Evolutionary conservation across 2,888 invertebrate genomes (phyloP).

Genomic region (Orchestes rusci): DNA sequence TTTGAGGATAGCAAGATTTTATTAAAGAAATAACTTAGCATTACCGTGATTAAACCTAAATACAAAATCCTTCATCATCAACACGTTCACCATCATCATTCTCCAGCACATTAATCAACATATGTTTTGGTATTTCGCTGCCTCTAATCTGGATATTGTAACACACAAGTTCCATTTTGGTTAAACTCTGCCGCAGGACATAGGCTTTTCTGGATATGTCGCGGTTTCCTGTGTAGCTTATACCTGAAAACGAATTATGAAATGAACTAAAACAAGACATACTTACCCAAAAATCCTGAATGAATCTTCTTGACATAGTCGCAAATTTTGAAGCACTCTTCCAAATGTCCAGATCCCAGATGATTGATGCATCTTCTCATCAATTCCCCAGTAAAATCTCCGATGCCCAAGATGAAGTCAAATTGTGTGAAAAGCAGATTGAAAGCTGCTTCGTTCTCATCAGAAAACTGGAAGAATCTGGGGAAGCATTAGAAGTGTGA

Average conservation of each 20-base stretch:
- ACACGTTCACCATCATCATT: slow-evolving; percentile 33
- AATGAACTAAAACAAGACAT: background rate
- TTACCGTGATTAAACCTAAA: too few relatives aligned
- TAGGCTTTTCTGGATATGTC: slow-evolving; percentile 66
- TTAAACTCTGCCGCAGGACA: slow-evolving; percentile 65
- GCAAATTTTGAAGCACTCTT: slow-evolving; percentile 64
- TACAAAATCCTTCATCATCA: slow-evolving; percentile 39
- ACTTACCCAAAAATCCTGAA: slow-evolving; percentile 53
- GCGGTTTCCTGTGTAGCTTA: slow-evolving; percentile 45
- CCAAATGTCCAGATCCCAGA: slow-evolving; percentile 66
- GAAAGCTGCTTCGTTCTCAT: slow-evolving; percentile 26
- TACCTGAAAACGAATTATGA: slow-evolving; percentile 45
- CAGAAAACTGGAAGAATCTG: slow-evolving; percentile 32
- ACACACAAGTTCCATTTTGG: slow-evolving; percentile 66
- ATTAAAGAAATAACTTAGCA: too few relatives aligned
- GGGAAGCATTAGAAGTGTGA: background rate
- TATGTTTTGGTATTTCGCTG: slow-evolving; percentile 68
- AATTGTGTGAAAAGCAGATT: slow-evolving; percentile 41
- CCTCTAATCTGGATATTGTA: slow-evolving; percentile 38
- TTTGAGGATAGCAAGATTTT: too few relatives aligned
- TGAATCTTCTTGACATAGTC: slow-evolving; percentile 62
- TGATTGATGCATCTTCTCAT: slow-evolving; percentile 85
- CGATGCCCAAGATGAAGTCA: slow-evolving; percentile 69
- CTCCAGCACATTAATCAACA: slow-evolving; percentile 51
- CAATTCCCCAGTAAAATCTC: slow-evolving; percentile 83